Evolutionary conservation across 2,113 vertebrate genomes (phyloP), one percentile per base, ranked within the genome.

Genomic region (Acrocephalus arundinaceus): DNA sequence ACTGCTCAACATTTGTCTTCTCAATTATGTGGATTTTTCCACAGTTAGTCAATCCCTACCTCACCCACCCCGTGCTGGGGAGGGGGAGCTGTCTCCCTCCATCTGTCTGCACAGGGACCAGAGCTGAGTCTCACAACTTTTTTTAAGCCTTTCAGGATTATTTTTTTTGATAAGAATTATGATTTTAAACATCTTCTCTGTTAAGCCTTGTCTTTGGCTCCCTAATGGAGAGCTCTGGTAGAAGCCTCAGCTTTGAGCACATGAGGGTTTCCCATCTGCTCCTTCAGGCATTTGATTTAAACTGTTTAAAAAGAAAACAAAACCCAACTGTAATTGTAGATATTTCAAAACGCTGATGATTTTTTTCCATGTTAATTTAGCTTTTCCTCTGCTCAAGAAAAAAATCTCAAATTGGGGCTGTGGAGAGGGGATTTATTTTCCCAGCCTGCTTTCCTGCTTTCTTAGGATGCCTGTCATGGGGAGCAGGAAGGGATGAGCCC

Each of bases 21-120:
- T 95, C 96, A 93, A 89, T 96, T 93, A 96, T 90, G 93, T 95
- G 96, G 96, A 96, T 96, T 97, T 96, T 97, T 96, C 94, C 93
- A 96, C 88, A 33, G 94, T 96, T 95, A 92, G 90, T 92, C 96
- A 93, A 27, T 59, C 88, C 86, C 79, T 95, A 87, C 93, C 93
- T 97, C 94, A 81, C 72, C 93, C 95, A 33, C 45, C 55, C 75
- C 0, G 11, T 0, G 20, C 19, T 84, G 92, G 89, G 91, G 93
- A 90, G 86, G 85, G 27, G 85, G 77, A 55, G 59, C 82, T 75
- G 83, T 75, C 93, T 93, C 58, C 85, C 72, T 77, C 71, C 87
- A 48, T 90, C 87, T 66, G 89, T 76, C 89, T 85, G 88, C 45
- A 12, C 3, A 2, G 85, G 22, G 55, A 85, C 78, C 87, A 62